Evolutionary conservation across 2,888 invertebrate species (phyloP), one percentile per base, ranked within the genome.

Genomic region (Agriopis aurantiaria): DNA sequence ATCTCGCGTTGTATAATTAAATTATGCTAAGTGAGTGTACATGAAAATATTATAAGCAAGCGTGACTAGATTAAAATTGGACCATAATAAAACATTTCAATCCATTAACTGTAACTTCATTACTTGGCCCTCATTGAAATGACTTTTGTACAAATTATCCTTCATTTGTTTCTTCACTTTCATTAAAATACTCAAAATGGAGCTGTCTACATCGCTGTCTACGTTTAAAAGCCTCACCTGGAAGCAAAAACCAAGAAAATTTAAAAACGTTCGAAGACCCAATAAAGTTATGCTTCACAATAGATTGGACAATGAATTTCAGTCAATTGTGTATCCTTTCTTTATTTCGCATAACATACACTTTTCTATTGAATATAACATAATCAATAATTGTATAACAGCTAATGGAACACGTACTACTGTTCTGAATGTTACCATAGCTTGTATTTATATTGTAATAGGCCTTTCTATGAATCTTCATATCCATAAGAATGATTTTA

Each of bases 261-360:
- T 8, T 14, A 41, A n/a, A n/a, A 41, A 41, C 10, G 3, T 8
- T 14, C 41, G 3, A 64, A 48, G 33, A 48, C 14, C 40, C 9
- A 53, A 10, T 8, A 41, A 59, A 40, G 52, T 45, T 23, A 12
- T 52, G 8, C 46, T 53, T 7, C 7, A 41, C 6, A 60, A 69
- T 41, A 69, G 43, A 60, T 43, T 69, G 14, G 65, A 62, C 0
- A 58, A 62, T 12, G 58, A 53, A 57, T 69, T 65, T 62, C 57
- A 62, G 57, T 46, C 2, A 2, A 65, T 69, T 4, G 3, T 69
- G 17, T 52, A 46, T 14, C 69, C 69, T 53, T 17, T 69, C 3
- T 45, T 53, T 11, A 46, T 53, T 10, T 2, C 17, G 1, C 61
- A 65, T 43, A 40, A 8, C 1, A 5, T 62, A 3, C 12, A 51